A percentile compares a stretch with the other conserved stretches of the same genome.
Conservation (phyloP, 1,140 invertebrate species). For the Drosophila kurseongensis region DNA sequence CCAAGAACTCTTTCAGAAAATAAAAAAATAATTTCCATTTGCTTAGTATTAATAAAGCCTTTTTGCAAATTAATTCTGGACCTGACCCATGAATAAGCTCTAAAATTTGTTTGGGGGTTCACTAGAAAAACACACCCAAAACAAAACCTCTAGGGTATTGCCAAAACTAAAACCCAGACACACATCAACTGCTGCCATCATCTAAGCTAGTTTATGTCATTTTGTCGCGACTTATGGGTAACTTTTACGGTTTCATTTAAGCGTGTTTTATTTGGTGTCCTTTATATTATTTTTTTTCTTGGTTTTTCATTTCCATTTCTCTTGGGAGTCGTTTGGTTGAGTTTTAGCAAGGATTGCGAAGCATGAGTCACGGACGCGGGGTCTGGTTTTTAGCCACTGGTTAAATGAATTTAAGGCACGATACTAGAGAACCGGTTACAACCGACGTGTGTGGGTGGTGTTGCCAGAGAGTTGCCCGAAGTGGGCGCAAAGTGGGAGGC, state of each 20-base stretch:
- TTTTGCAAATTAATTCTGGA: too few relatives aligned
- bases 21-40: too few relatives aligned
- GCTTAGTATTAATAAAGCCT: too few relatives aligned
- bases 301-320: constrained; percentile 18
- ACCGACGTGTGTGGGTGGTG: constrained; percentile 14
- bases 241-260: constrained; percentile 76
- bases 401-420: constrained; percentile 74
- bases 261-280: constrained; percentile 40
- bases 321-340: constrained; percentile 23
- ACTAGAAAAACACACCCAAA: not conserved
- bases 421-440: constrained; percentile 55
- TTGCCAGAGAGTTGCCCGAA: constrained; percentile 5
- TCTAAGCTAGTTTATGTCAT: constrained; percentile 64
- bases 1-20: too few relatives aligned
- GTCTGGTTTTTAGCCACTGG: constrained; percentile 21
- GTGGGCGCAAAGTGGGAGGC: constrained; percentile 3
- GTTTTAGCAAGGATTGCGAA: constrained; percentile 46
- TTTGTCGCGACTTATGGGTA: constrained; percentile 73
- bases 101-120: not conserved
- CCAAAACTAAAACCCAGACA: constrained; percentile 6
- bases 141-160: not conserved
- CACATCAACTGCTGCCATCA: constrained; percentile 12
- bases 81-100: too few relatives aligned
- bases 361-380: constrained; percentile 44
- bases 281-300: constrained; percentile 8